Evolutionary conservation across 1,140 invertebrate species (phyloP), one percentile per base, ranked within the genome.

Genomic region (Sarcophaga peregrina): DNA sequence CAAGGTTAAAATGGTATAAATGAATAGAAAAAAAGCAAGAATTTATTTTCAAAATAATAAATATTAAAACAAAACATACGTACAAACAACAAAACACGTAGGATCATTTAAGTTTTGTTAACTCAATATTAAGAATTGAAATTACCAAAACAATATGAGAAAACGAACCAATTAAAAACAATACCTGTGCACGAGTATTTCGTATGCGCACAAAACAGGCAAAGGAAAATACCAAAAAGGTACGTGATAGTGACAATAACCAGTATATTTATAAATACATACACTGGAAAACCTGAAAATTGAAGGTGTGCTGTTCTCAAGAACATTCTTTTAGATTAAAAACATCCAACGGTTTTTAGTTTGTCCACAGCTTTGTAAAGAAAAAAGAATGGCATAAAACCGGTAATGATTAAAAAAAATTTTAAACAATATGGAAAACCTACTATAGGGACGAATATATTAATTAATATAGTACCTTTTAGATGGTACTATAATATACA

Each of bases 341-440:
- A 58, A n/a, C 15, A 46, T 87, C 84, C 87, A 85, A 87, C 85
- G 87, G 88, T 85, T 87, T 85, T 68, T 85, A 87, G 87, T 88
- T 88, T 89, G 87, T 87, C 89, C 83, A 89, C 87, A 89, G 68
- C 76, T 73, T 8, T 68, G 48, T 73, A 10, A 45, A 68, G 45
- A 68, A 15, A 8, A 15, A 45, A 52, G 46, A 47, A 37, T 68
- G 9, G 25, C 15, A 81, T 68, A 52, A 52, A 68, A 81, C 37
- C 50, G 50, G 80, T 68, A 58, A 58, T 47, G 37, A 15, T 17
- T 46, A 15, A 48, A 78, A n/a, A 11, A 46, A n/a, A 78, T 17
- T 5, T 78, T 8, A 37, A 37, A 37, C 47, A 17, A 48, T 11
- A 78, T 10, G 8, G 17, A 48, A 78, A 47, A 5, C 5, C 5